Evolutionary conservation across 2,113 vertebrate species (phyloP), one percentile per base, ranked within the genome.

Genomic region (Callopanchax toddi): DNA sequence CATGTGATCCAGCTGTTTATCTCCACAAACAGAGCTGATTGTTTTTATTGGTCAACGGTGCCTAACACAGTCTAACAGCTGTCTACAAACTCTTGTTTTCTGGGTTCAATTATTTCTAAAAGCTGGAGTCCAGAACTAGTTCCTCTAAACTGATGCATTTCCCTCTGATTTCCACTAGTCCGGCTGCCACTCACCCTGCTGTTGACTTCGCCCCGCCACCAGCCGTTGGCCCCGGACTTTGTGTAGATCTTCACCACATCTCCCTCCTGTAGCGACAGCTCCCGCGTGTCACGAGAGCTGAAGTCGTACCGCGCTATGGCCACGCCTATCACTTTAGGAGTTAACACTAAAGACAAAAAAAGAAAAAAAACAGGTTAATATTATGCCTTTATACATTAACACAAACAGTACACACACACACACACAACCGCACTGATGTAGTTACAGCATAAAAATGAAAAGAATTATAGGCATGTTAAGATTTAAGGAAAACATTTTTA

Each of bases 181-280:
- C 94, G 92, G 85, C 96, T 94, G 0, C 26, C 1, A 53, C 95
- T 90, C 86, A 98, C 97, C 94, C 94, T 92, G 85, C 96, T 94
- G 0, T 97, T 97, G 7, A 93, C 95, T 87, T 99, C 97, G 48
- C 97, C 97, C 83, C 96, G 92, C 97, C 97, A 99, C 97, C 97
- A 99, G 87, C 97, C 97, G 21, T 98, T 98, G 0, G 94, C 94
- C 17, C 96, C 96, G 11, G 95, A 91, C 86, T 98, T 99, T 2
- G 95, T 98, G 82, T 96, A 98, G 81, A 99, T 99, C 91, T 95
- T 99, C 20, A 99, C 97, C 64, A 97, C 87, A 0, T 99, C 96
- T 0, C 96, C 97, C 78, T 98, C 98, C 84, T 95, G 29, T 32
- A 99, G 82, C 29, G 97, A 97, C 12, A 99, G 85, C 17, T 99